Conservation (phyloP, 2,797 vertebrate genomes). For the Dermochelys coriacea region DNA sequence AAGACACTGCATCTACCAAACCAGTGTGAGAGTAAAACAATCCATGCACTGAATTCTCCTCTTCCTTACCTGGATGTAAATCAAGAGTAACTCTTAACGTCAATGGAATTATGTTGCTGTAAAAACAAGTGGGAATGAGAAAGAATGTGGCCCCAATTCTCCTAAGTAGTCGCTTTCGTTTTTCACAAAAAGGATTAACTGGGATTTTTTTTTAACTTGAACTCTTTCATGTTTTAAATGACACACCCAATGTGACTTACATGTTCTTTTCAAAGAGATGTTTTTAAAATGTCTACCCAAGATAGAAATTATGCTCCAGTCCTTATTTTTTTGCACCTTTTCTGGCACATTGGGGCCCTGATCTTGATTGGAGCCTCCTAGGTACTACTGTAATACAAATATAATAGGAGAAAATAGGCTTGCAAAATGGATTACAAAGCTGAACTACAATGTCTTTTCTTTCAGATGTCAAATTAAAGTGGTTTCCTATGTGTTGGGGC, state of each 20-base stretch:
- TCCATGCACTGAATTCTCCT: constrained; percentile 16
- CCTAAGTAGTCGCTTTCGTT: neutral
- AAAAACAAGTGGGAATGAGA: neutral
- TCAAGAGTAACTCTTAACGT: neutral
- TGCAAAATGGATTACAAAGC: neutral
- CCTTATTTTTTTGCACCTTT: accelerated
- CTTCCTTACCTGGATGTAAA: neutral
- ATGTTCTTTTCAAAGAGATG: neutral
- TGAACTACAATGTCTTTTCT: neutral
- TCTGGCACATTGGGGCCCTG: accelerated
- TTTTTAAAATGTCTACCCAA: neutral
- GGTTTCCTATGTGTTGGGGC: neutral
- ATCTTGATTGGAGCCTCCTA: neutral
- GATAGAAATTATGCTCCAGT: neutral
- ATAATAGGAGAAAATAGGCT: neutral
- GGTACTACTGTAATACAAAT: neutral
- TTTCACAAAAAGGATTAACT: neutral
- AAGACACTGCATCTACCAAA: neutral
- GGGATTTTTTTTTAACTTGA: neutral
- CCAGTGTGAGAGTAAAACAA: constrained; percentile 31
- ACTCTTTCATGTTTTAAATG: neutral
- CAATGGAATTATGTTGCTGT: neutral
- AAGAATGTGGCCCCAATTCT: neutral
- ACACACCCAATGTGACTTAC: neutral
- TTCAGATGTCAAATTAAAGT: neutral